Conservation (phyloP, 2,888 invertebrate species). For the Scrobipalpa atriplicella region DNA sequence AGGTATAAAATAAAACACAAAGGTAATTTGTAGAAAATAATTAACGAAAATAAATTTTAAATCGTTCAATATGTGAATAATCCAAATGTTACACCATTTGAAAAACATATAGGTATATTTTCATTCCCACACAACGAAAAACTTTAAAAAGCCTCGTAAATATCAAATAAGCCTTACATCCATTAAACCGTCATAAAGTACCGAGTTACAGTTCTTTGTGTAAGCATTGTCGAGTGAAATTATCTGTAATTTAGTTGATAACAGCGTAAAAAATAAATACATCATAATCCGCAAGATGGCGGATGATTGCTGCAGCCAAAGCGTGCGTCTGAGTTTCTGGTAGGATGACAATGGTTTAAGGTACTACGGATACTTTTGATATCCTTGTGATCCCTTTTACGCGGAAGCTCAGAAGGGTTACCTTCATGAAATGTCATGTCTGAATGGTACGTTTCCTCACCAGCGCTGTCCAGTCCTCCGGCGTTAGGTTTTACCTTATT, state of each 20-base stretch:
- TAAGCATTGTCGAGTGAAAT: conserved; percentile 39
- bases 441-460: neutral
- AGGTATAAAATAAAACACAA: too few relatives aligned
- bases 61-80: too few relatives aligned
- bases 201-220: conserved; percentile 40
- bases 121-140: too few relatives aligned
- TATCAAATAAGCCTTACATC: conserved; percentile 30
- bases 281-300: conserved; percentile 47
- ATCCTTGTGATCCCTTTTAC: neutral
- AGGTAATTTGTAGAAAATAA: too few relatives aligned
- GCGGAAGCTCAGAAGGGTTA: too few relatives aligned
- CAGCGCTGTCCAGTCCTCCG: neutral
- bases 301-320: conserved; percentile 42
- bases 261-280: conserved; percentile 57
- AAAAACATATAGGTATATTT: too few relatives aligned
- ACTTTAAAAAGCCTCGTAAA: too few relatives aligned
- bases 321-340: conserved; percentile 33
- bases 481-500: neutral
- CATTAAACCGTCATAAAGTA: conserved; percentile 44
- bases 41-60: too few relatives aligned
- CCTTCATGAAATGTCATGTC: too few relatives aligned
- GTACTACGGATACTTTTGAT: neutral
- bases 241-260: conserved; percentile 56
- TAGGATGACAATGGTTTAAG: conserved; percentile 28
- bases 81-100: too few relatives aligned